phyloP scores from a whole-genome alignment of 2,888 invertebrate species.

The Ramazzottius varieornatus region DNA sequence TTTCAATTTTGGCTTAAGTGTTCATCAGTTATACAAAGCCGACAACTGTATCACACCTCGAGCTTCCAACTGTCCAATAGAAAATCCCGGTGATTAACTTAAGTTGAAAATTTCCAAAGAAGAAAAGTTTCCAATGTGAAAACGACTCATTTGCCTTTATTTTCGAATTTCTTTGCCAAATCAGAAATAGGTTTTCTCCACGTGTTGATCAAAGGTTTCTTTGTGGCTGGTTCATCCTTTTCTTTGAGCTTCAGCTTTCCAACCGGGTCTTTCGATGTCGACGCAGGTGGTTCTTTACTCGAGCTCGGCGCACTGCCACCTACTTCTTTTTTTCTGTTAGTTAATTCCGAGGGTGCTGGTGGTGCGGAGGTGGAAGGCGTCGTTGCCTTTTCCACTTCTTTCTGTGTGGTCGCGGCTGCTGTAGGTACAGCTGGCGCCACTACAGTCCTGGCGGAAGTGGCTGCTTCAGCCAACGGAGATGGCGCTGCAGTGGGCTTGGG shows the following conservation, averaged over 20 bases:
- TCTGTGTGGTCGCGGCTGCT: neutral
- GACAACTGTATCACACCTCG: no score
- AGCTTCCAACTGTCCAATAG: no score
- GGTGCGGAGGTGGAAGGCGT: neutral
- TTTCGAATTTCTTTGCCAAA: neutral
- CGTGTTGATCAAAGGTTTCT: neutral
- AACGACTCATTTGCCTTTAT: no score
- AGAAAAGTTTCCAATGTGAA: no score
- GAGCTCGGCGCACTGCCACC: neutral
- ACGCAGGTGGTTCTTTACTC: neutral
- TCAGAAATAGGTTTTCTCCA: slow-evolving; percentile 2
- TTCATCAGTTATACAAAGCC: no score
- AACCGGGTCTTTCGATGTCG: neutral
- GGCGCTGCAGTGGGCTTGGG: neutral
- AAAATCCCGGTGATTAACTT: no score
- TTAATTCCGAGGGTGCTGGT: neutral
- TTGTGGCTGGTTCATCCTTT: neutral
- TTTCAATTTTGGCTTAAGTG: no score
- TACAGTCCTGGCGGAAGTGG: no score
- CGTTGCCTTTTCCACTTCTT: neutral
- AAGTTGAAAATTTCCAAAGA: no score
- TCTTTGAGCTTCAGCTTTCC: neutral
- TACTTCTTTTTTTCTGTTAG: neutral
- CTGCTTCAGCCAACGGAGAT: neutral
- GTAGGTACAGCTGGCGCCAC: neutral